These are phyloP conservation scores for Amorpha juglandis DNA, from an alignment of 2,888 invertebrate genomes.

Conservation along the genomic window DNA sequence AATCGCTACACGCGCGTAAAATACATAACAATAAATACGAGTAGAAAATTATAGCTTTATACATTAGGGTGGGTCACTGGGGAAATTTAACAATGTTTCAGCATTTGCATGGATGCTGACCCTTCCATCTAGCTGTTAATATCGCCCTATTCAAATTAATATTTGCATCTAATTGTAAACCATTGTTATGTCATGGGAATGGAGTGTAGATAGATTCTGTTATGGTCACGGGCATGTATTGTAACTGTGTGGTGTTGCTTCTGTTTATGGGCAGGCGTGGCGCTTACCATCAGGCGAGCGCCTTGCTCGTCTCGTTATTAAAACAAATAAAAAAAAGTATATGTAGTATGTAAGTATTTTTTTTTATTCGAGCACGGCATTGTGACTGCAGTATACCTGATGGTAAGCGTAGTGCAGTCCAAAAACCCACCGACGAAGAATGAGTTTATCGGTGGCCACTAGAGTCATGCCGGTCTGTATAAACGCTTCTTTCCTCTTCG, in stretches of 20 bases:
- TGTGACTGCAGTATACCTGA: no score
- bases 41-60: constrained; percentile 62
- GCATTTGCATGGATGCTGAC: constrained; percentile 74
- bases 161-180: constrained; percentile 80
- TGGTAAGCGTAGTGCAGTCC: no score
- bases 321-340: no score
- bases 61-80: constrained; percentile 64
- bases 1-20: constrained; percentile 13
- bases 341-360: no score
- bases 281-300: no score
- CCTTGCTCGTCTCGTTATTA: no score
- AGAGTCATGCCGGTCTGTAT: no score
- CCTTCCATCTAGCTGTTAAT: constrained; percentile 63
- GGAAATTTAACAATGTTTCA: constrained; percentile 70
- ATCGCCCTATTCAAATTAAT: constrained; percentile 64
- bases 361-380: no score
- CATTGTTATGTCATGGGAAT: constrained; percentile 77
- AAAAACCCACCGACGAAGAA: no score
- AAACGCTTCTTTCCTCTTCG: no score
- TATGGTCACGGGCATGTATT: constrained; percentile 11
- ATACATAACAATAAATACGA: constrained; percentile 35
- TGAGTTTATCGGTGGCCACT: no score
- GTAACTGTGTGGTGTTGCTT: not conserved
- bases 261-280: no score
- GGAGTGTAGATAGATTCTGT: constrained; percentile 36